Conservation (phyloP, 2,113 vertebrate species). For the Colossoma macropomum region DNA sequence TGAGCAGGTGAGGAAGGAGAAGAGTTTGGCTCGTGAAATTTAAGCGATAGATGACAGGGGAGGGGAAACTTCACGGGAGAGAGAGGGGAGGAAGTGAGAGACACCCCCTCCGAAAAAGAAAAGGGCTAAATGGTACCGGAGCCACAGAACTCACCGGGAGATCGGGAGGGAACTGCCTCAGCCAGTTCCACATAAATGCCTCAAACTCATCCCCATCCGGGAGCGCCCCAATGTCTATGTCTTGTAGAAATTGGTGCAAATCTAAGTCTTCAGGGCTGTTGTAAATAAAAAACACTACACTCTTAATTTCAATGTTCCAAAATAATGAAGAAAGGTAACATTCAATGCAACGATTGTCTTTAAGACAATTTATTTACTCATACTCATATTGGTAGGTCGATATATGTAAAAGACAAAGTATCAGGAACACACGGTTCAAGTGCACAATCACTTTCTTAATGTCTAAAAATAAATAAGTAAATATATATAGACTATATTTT, state of each 20-base stretch:
- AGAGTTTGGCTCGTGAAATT: constrained; percentile 62
- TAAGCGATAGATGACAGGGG: constrained; percentile 65
- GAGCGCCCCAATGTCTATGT: constrained; percentile 88
- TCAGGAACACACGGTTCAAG: constrained; percentile 80
- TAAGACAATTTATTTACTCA: constrained; percentile 88
- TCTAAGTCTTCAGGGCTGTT: constrained; percentile 92
- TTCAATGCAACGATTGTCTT: constrained; percentile 96
- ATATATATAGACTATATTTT: constrained; percentile 64
- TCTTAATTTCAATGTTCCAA: constrained; percentile 92
- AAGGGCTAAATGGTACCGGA: constrained; percentile 71
- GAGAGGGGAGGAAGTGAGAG: constrained; percentile 57
- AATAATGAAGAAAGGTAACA: constrained; percentile 91
- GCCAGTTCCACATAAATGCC: constrained; percentile 86
- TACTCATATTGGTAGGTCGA: constrained; percentile 65
- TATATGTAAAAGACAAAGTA: constrained; percentile 93
- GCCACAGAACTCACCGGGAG: constrained; percentile 81
- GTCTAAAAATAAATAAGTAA: constrained; percentile 57
- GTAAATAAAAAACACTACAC: constrained; percentile 95
- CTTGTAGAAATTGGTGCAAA: constrained; percentile 91
- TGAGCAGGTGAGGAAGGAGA: constrained; percentile 63
- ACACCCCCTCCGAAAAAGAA: constrained; percentile 63
- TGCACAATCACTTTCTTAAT: constrained; percentile 81
- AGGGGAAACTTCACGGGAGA: constrained; percentile 58
- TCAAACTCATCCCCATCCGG: constrained; percentile 86
- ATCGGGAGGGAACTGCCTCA: constrained; percentile 81